Evolutionary conservation across 2,113 vertebrate genomes (phyloP), one percentile per base, ranked within the genome.

Genomic region (Chitala chitala): DNA sequence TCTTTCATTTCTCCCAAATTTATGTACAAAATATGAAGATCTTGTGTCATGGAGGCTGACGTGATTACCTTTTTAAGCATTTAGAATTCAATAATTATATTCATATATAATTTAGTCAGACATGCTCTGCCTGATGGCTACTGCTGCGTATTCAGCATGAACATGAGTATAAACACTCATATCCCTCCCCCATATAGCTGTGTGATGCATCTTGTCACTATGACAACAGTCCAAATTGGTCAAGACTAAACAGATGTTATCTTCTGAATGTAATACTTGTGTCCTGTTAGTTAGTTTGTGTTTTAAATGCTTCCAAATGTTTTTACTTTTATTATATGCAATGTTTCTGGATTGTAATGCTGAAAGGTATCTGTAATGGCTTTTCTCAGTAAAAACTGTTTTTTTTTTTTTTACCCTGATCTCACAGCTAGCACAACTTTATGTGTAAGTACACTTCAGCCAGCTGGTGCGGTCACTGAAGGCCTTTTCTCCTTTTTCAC

Each of bases 181-280:
- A 46, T 63, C 38, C 33, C 59, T 63, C 24, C 29, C 44, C 44
- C 44, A 46, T 12, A 12, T 46, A 6, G 33, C 13, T 63, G 33
- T 63, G n/a, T 38, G 15, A 20, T 63, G 38, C 59, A 17, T 68
- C 42, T 20, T 68, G 64, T 68, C 38, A 38, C 64, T 46, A 68
- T 68, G 64, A 48, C 38, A 68, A 68, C 40, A 17, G 64, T 46
- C 40, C 42, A 46, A 22, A 68, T 38, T 68, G 64, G 64, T 12
- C 42, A 46, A 42, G 29, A 26, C 26, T 44, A 48, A 17, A 38
- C 24, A 5, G 44, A n/a, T 13, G 22, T 22, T 68, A 31, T 31
- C 64, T 42, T 24, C 15, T 44, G 42, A 29, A 31, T 22, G 2
- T 46, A 31, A 48, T 15, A 68, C 42, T 68, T 20, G 9, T 20